Base-by-base conservation (phyloP, 2,888 invertebrate genomes). In the Neoaliturus tenellus region DNA sequence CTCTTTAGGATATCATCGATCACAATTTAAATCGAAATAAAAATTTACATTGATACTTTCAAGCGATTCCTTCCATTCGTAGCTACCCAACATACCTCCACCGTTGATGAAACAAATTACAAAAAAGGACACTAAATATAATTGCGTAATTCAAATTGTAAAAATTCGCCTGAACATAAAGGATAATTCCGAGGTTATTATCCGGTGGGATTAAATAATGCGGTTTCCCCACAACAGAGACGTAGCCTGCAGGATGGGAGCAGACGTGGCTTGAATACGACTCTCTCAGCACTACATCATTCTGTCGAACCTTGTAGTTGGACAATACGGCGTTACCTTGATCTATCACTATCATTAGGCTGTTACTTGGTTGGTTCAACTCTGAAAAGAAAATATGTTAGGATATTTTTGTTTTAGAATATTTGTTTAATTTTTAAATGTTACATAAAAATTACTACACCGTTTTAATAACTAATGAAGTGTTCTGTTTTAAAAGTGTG, bases 141-240 rank as follows among this genome's bases (percentile, higher is more conserved):
- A 28, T 28, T 28, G 62, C 31, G 62, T 28, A 28, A 55, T 62
- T 62, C 28, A 62, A 62, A 31, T 62, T 28, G 62, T 28, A 14
- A 55, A 55, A 55, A 28, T 25, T 12, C 25, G 25, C 55, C 17
- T n/a, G 48, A 51, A 51, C 51, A 51, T 8, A 62, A 62, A 62
- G 62, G 62, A 62, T 62, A 62, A 62, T 62, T 28, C 62, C 28
- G 20, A 62, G 3, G 62, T 62, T 31, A 62, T 62, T 62, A 62
- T 62, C 62, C 12, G 1, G 8, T 62, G 62, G 5, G 14, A 62
- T 62, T 62, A 31, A 28, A 62, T 62, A 28, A 62, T 62, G 62
- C 28, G 62, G 62, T 62, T 62, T 55, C 31, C n/a, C 62, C 62
- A 14, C 51, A 6, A 10, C 62, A 6, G 3, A 55, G 62, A 3